Evolutionary conservation across 2,888 invertebrate species (phyloP).

Genomic region (Antheraea assamensis): DNA sequence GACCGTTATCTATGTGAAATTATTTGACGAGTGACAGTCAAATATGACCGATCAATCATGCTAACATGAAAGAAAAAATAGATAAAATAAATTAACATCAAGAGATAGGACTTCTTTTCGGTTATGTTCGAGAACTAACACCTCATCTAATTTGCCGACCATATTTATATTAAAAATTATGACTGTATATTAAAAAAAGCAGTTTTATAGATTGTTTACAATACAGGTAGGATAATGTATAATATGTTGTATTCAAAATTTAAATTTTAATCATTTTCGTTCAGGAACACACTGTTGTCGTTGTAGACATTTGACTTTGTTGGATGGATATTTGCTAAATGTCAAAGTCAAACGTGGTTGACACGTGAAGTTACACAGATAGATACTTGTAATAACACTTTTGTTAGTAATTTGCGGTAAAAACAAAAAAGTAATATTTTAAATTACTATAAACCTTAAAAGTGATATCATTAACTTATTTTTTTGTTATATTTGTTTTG

Average conservation of each 20-base stretch:
- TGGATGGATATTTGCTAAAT: neutral
- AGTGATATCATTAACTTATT: neutral
- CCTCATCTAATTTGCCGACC: neutral
- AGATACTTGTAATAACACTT: neutral
- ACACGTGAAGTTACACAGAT: neutral
- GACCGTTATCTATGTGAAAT: too few species aligned
- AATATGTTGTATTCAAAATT: too few species aligned
- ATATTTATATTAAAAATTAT: neutral
- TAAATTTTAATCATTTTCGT: neutral
- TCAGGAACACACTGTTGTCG: neutral
- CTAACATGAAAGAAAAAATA: neutral
- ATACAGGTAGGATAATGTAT: too few species aligned
- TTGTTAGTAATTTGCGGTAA: too few species aligned
- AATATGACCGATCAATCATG: neutral
- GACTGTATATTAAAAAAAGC: neutral
- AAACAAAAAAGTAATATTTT: neutral
- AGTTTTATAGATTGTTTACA: too few species aligned
- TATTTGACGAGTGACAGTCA: too few species aligned
- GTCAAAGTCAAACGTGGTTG: slow-evolving; percentile 5
- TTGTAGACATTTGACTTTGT: too few species aligned
- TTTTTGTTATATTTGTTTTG: neutral
- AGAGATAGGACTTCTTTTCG: neutral
- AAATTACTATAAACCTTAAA: neutral
- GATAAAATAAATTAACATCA: too few species aligned
- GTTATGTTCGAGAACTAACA: neutral